Evolutionary conservation across 2,888 invertebrate genomes (phyloP).

Genomic region (Branchinecta sandiegonensis): DNA sequence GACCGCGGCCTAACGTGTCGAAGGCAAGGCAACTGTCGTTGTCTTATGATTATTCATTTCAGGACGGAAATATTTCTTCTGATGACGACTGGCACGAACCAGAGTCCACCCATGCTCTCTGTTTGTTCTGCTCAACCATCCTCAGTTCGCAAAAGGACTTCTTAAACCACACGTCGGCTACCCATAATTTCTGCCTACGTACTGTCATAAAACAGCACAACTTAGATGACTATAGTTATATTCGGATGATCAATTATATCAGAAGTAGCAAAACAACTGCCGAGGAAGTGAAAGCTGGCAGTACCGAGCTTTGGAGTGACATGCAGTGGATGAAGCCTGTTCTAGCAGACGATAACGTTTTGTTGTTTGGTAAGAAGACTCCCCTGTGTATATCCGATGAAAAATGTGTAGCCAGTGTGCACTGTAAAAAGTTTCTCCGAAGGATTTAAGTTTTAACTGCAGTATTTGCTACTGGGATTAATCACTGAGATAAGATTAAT

Average conservation of each 20-base stretch:
- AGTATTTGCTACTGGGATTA: too few relatives aligned
- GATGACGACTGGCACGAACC: constrained; percentile 40
- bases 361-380: constrained; percentile 52
- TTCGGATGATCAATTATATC: constrained; percentile 57
- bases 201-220: constrained; percentile 50
- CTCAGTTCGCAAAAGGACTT: constrained; percentile 44
- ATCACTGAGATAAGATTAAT: too few relatives aligned
- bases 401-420: too few relatives aligned
- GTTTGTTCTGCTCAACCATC: constrained; percentile 55
- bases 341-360: constrained; percentile 56
- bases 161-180: constrained; percentile 44
- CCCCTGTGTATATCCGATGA: too few relatives aligned
- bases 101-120: constrained; percentile 39
- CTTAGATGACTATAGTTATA: constrained; percentile 57
- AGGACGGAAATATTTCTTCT: not conserved
- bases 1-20: too few relatives aligned
- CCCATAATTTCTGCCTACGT: constrained; percentile 50
- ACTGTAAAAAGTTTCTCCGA: constrained; percentile 19
- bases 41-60: too few relatives aligned
- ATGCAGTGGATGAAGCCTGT: constrained; percentile 63
- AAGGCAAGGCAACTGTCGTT: too few relatives aligned
- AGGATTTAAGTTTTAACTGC: too few relatives aligned
- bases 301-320: constrained; percentile 53
- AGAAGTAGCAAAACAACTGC: constrained; percentile 35
- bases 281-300: constrained; percentile 27